These are phyloP conservation scores for Ophonus ardosiacus DNA, from an alignment of 2,888 invertebrate genomes.

Conservation along the genomic window DNA sequence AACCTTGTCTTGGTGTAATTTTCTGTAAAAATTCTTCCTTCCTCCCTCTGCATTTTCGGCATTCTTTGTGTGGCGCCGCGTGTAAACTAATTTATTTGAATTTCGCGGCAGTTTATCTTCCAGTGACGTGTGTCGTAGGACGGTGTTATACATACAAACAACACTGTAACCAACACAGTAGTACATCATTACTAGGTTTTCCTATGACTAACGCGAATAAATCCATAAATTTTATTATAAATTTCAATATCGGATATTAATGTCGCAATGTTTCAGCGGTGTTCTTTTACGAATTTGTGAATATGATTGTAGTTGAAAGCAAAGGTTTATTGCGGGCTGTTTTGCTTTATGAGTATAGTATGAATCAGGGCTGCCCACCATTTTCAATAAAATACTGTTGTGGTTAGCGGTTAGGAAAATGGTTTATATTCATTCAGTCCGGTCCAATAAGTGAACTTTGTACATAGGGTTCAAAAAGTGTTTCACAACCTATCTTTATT, in stretches of 20 bases:
- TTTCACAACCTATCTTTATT: no score
- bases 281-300: constrained; percentile 28
- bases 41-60: neutral
- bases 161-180: neutral
- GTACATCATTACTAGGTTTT: neutral
- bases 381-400: neutral
- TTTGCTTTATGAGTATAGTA: neutral
- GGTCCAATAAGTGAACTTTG: no score
- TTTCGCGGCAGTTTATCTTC: constrained; percentile 53
- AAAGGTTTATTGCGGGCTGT: constrained; percentile 24
- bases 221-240: constrained; percentile 57
- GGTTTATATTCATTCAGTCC: no score
- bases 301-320: neutral
- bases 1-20: neutral
- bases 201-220: neutral
- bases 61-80: constrained; percentile 8
- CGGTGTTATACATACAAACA: neutral
- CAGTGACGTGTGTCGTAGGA: constrained; percentile 23
- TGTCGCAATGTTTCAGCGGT: constrained; percentile 53
- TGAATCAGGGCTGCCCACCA: neutral
- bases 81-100: constrained; percentile 47
- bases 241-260: constrained; percentile 59
- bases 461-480: no score
- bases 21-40: neutral
- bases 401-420: no score